Percentiles rank a stretch among this genome's conserved stretches.
Conservation (phyloP, 2,888 invertebrate genomes). For the Microplitis deprimator region DNA sequence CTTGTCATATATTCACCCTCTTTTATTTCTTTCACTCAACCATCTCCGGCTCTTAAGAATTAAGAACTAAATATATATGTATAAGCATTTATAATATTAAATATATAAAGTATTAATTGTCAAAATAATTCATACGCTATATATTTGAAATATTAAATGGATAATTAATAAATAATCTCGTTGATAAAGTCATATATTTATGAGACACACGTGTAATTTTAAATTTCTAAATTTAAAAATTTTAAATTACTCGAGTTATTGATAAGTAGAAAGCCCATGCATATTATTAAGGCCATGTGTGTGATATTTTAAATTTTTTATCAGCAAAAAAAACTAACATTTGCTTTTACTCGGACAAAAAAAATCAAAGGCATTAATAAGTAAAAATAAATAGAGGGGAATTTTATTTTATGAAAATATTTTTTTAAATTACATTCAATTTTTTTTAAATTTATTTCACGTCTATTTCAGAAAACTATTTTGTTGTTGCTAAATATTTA, state of each 20-base stretch:
- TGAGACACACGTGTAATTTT: constrained; percentile 47
- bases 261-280: constrained; percentile 48
- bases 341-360: constrained; percentile 3
- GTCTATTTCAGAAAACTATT: no score
- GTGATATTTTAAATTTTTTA: constrained; percentile 8
- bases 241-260: constrained; percentile 17
- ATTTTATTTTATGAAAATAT: neutral
- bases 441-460: no score
- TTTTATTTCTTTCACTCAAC: constrained; percentile 18
- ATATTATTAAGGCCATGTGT: constrained; percentile 47
- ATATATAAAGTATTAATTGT: neutral
- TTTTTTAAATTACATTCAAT: neutral
- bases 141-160: no score
- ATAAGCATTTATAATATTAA: neutral
- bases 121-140: no score
- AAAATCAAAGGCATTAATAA: constrained; percentile 32
- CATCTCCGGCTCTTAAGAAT: constrained; percentile 18
- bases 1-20: constrained; percentile 23
- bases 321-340: neutral
- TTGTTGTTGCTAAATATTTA: no score
- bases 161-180: neutral
- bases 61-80: neutral
- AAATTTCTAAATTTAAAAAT: constrained; percentile 54
- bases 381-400: neutral
- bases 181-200: neutral